Percentiles rank a stretch among this genome's conserved stretches.
Conservation (phyloP, 2,888 invertebrate species). For the Crioceris asparagi region DNA sequence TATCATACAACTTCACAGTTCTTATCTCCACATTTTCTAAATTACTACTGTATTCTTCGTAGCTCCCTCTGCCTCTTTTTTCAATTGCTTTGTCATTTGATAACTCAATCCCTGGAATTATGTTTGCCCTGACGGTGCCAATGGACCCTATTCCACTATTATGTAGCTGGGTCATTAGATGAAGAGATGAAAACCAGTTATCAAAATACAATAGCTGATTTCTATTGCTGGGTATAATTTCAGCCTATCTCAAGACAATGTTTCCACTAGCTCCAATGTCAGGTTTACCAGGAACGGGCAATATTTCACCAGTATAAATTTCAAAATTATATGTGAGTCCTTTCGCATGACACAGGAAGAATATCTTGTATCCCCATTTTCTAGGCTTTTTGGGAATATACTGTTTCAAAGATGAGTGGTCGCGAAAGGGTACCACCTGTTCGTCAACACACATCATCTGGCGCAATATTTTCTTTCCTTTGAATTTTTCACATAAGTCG, state of each 20-base stretch:
- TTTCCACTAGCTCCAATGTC: background rate
- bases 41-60: constrained; percentile 1
- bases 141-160: background rate
- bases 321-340: background rate
- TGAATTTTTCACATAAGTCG: background rate
- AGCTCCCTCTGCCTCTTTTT: constrained; percentile 1
- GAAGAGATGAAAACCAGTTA: too few relatives aligned
- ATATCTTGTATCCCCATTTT: too few relatives aligned
- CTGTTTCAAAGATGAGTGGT: too few relatives aligned
- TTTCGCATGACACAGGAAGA: too few relatives aligned
- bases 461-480: background rate
- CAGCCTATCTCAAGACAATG: too few relatives aligned
- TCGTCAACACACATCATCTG: background rate
- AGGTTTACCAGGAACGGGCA: background rate
- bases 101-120: background rate
- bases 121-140: constrained; percentile 1
- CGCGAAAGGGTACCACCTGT: background rate
- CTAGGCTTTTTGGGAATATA: too few relatives aligned
- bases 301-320: background rate
- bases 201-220: too few relatives aligned
- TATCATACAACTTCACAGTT: constrained; percentile 3
- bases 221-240: too few relatives aligned
- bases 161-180: too few relatives aligned
- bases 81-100: background rate
- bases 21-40: constrained; percentile 2